Evolutionary conservation across 2,797 vertebrate genomes (phyloP).

Genomic region (Sebastes iracundus): DNA sequence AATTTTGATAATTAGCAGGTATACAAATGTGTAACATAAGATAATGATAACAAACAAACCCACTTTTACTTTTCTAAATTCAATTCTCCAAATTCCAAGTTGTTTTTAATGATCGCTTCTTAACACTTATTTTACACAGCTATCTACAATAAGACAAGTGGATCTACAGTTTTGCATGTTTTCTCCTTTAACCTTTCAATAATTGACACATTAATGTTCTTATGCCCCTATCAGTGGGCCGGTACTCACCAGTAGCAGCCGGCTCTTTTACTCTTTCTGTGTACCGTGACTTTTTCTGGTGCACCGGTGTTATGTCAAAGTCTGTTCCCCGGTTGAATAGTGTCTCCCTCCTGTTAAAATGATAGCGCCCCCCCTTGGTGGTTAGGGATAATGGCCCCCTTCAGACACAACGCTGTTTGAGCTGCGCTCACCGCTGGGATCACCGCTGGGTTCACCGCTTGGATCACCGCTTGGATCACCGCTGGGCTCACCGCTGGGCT

Average conservation of each 20-base stretch:
- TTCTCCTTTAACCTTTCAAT: not conserved
- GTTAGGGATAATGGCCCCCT: too few species aligned
- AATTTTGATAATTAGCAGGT: not conserved
- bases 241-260: too few species aligned
- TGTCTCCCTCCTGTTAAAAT: too few species aligned
- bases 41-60: not conserved
- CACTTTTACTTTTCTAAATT: not conserved
- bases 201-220: not conserved
- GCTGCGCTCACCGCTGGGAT: too few species aligned
- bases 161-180: not conserved
- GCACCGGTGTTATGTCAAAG: too few species aligned
- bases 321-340: too few species aligned
- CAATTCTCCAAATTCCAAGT: not conserved
- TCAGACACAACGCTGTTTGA: too few species aligned
- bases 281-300: too few species aligned
- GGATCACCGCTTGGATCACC: accelerated
- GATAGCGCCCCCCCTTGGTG: too few species aligned
- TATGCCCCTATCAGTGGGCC: not conserved
- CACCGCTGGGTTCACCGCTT: too few species aligned
- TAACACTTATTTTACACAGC: not conserved
- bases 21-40: not conserved
- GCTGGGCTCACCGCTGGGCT: too few species aligned
- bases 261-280: too few species aligned
- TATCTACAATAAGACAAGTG: not conserved
- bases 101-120: not conserved